phyloP scores from a whole-genome alignment of 2,888 invertebrate species.

The Augiades crinisus region DNA sequence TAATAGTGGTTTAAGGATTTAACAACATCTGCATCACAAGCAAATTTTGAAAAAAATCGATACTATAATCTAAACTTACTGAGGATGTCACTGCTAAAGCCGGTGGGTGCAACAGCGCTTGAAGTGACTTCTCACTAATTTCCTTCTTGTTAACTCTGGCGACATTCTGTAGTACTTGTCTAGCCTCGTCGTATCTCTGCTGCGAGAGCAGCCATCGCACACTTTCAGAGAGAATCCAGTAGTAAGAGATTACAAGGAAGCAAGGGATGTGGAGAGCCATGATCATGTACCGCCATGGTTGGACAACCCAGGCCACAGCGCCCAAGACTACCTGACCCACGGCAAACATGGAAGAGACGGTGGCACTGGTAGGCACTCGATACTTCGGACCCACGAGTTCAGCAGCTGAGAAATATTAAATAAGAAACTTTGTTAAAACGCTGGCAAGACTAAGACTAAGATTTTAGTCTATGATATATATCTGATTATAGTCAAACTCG shows the following conservation, averaged over 20 bases:
- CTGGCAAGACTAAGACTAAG: no score
- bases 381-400: conserved; percentile 89
- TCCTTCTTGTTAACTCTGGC: conserved; percentile 82
- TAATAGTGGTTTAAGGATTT: no score
- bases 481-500: no score
- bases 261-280: conserved; percentile 85
- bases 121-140: conserved; percentile 77
- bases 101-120: conserved; percentile 54
- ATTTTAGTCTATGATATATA: no score
- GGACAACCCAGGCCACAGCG: conserved; percentile 83
- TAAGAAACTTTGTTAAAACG: no score
- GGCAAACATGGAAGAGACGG: conserved; percentile 86
- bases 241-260: conserved; percentile 83
- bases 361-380: conserved; percentile 85
- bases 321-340: conserved; percentile 86
- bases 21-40: no score
- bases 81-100: neutral
- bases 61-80: conserved; percentile 6
- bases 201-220: conserved; percentile 89
- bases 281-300: conserved; percentile 85
- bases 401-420: conserved; percentile 51
- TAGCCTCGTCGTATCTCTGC: conserved; percentile 82
- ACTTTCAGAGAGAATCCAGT: conserved; percentile 84
- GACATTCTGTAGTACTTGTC: conserved; percentile 80
- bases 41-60: no score